These are phyloP conservation scores for Lindbergichthys nudifrons DNA, from an alignment of 2,797 vertebrate genomes.

Conservation along the genomic window DNA sequence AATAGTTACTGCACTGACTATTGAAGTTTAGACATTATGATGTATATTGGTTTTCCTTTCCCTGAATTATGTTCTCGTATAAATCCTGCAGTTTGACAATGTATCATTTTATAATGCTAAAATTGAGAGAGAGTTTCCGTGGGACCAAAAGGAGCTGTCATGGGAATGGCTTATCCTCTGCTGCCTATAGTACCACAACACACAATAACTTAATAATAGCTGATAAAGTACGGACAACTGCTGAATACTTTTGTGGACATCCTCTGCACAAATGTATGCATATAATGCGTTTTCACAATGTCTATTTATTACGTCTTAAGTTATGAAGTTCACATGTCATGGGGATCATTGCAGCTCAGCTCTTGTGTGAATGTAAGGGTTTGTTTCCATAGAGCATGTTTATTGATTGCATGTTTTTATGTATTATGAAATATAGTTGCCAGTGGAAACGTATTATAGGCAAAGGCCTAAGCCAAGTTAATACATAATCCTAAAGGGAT, in stretches of 20 bases:
- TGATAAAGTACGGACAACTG: conserved; percentile 46
- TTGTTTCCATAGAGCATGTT: conserved; percentile 57
- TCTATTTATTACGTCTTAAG: conserved; percentile 66
- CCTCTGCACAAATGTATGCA: conserved; percentile 70
- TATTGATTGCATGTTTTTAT: conserved; percentile 64
- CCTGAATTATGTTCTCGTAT: conserved; percentile 2
- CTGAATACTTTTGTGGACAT: conserved; percentile 57
- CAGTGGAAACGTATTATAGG: conserved; percentile 33
- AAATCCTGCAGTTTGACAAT: conserved; percentile 36
- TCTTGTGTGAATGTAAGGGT: conserved; percentile 50
- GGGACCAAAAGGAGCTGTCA: conserved; percentile 70
- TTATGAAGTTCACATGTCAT: conserved; percentile 49
- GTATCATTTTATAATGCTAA: conserved; percentile 9
- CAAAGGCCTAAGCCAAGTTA: conserved; percentile 40
- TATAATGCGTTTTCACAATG: conserved; percentile 51
- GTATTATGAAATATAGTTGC: conserved; percentile 46
- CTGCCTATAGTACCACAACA: conserved; percentile 59
- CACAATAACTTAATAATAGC: conserved; percentile 22
- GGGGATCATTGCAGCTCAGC: conserved; percentile 16
- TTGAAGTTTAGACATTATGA: conserved; percentile 29
- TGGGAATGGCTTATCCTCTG: conserved; percentile 50
- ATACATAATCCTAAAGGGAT: conserved; percentile 25
- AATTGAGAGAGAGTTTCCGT: conserved; percentile 28
- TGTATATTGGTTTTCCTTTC: conserved; percentile 1
- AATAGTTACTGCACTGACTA: conserved; percentile 39